These are phyloP conservation scores for Prosopocoilus inquinatus DNA, from an alignment of 2,888 invertebrate species.

Conservation along the genomic window DNA sequence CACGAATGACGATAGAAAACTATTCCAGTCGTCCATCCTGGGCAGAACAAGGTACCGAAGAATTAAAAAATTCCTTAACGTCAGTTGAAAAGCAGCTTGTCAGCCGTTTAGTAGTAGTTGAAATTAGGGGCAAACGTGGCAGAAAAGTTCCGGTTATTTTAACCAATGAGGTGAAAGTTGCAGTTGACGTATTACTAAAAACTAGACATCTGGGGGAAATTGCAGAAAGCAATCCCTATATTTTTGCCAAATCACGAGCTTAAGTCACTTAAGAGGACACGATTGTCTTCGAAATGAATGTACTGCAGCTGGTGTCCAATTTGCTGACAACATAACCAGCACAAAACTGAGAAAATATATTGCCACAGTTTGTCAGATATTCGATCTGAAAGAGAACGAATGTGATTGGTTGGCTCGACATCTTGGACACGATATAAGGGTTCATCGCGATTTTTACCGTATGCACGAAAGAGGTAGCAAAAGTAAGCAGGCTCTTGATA, in stretches of 20 bases:
- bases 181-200: neutral
- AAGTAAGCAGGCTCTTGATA: slow-evolving; percentile 30
- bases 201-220: neutral
- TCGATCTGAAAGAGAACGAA: slow-evolving; percentile 32
- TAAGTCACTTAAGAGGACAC: slow-evolving; percentile 3
- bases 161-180: neutral
- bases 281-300: slow-evolving; percentile 1
- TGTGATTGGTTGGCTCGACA: slow-evolving; percentile 32
- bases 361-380: slow-evolving; percentile 33
- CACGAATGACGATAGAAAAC: neutral
- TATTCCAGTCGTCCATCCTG: slow-evolving; percentile 4
- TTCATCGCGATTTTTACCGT: slow-evolving; percentile 33
- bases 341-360: slow-evolving; percentile 33
- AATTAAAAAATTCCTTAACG: slow-evolving; percentile 9
- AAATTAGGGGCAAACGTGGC: too few relatives aligned
- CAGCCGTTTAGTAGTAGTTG: slow-evolving; percentile 3
- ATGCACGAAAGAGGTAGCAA: slow-evolving; percentile 34
- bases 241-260: slow-evolving; percentile 2
- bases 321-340: slow-evolving; percentile 25
- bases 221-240: slow-evolving; percentile 1
- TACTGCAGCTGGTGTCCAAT: neutral
- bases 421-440: slow-evolving; percentile 31
- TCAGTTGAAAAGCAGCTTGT: slow-evolving; percentile 8
- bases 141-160: too few relatives aligned
- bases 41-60: neutral